Evolutionary conservation across 2,888 invertebrate species (phyloP), one percentile per base, ranked within the genome.

Genomic region (Coremacera marginata): DNA sequence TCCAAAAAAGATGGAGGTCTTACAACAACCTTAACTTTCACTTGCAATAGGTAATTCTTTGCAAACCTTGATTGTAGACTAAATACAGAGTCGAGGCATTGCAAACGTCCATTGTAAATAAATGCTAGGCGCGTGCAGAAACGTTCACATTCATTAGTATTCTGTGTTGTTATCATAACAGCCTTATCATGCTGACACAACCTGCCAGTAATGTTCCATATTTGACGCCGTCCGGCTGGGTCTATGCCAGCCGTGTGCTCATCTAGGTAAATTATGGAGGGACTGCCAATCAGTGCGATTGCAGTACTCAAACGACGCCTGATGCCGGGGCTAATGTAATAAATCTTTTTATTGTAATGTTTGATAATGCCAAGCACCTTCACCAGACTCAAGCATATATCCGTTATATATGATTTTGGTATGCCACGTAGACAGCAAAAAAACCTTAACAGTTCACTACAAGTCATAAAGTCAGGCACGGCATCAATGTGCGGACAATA

Each of bases 111-210:
- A 80, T 89, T 90, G 0, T 92, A 91, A 94, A 95, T 92, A 79
- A 95, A 94, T 0, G 92, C 94, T 79, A 95, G 89, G 78, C 94
- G 91, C 25, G 92, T 91, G 87, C 95, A 95, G 44, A 95, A 90
- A 22, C 93, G 93, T 86, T 95, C 95, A 90, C 94, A 95, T 90
- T 95, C 95, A 86, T 95, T 95, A 95, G 95, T 95, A 83, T 94
- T 94, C 88, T n/a, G 88, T 1, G 68, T 68, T 19, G 68, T 25
- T 25, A 22, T 22, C 11, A 68, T 2, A 22, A 68, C 68, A 25
- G 68, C 19, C 25, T 25, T 68, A 5, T 51, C 68, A 11, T 8
- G 19, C 25, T 68, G 4, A 27, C 68, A 68, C 5, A 51, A 22
- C 22, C 27, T 68, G 0, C 25, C 19, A 34, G 49, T 51, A 94